Percentiles rank a stretch among this genome's conserved stretches.
These are phyloP conservation scores for Peromyscus nudipes DNA, from an alignment of 2,797 vertebrate genomes.

Conservation along the genomic window DNA sequence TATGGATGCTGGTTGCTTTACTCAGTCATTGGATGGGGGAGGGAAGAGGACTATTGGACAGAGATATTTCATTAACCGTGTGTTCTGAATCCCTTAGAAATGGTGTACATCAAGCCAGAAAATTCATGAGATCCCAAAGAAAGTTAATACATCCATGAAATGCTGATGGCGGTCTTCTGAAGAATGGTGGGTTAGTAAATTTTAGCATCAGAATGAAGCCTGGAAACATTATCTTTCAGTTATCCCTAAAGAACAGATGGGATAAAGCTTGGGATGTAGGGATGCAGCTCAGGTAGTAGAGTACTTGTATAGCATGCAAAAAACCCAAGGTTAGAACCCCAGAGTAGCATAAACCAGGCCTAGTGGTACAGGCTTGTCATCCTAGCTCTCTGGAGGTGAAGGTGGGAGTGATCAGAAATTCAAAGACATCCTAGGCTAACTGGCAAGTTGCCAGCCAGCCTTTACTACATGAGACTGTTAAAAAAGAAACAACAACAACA, in stretches of 20 bases:
- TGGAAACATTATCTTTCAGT: background rate
- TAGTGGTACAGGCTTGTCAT: background rate
- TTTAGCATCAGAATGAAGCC: background rate
- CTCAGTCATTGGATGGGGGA: background rate
- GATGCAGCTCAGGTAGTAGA: background rate
- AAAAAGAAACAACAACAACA: background rate
- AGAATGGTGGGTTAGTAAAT: background rate
- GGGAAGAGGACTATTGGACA: background rate
- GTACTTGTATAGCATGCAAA: background rate
- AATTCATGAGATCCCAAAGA: background rate
- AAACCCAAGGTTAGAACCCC: background rate
- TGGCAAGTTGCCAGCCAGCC: background rate
- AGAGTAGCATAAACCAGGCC: background rate
- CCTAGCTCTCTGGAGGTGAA: background rate
- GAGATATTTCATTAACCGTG: background rate
- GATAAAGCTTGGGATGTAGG: background rate
- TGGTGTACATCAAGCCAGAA: background rate
- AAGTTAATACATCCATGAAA: background rate
- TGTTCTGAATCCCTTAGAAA: background rate
- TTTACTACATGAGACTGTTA: background rate
- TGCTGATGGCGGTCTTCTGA: background rate
- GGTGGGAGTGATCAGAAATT: background rate
- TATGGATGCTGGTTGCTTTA: background rate
- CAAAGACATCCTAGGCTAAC: background rate
- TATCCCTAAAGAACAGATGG: background rate